A percentile compares a stretch with the other conserved stretches of the same genome.
These are phyloP conservation scores for Alsophila aescularia DNA, from an alignment of 2,888 invertebrate species.

Conservation along the genomic window DNA sequence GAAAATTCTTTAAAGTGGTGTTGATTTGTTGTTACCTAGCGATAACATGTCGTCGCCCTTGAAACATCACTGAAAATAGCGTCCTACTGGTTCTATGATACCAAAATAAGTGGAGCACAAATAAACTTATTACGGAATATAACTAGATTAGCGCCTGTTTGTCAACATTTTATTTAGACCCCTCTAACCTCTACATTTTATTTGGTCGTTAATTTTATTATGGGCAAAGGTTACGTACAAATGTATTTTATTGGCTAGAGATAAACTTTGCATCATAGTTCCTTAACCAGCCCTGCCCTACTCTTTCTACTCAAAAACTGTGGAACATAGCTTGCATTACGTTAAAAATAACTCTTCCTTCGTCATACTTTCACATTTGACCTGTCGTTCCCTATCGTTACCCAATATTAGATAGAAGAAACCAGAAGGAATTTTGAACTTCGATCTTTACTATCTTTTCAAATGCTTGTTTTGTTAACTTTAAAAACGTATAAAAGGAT, in stretches of 20 bases:
- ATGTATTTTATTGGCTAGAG: neutral
- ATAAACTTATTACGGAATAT: constrained; percentile 28
- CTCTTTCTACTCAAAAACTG: no score
- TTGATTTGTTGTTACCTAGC: constrained; percentile 34
- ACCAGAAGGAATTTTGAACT: no score
- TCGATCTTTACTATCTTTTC: constrained; percentile 1
- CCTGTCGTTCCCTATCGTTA: no score
- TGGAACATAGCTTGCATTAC: no score
- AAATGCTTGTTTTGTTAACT: neutral
- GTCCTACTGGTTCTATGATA: constrained; percentile 32
- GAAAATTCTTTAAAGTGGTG: constrained; percentile 33
- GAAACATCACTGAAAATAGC: constrained; percentile 27
- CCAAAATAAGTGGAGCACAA: constrained; percentile 38
- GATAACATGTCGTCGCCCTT: constrained; percentile 27
- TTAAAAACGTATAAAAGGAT: neutral
- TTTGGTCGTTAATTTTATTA: constrained; percentile 7
- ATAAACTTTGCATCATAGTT: neutral
- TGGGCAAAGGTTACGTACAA: neutral
- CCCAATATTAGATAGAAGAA: no score
- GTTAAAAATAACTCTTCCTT: no score
- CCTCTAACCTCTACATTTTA: no score
- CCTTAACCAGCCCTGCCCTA: neutral
- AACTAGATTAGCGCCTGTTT: constrained; percentile 25
- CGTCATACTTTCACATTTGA: no score
- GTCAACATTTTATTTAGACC: constrained; percentile 1